Evolutionary conservation across 2,797 vertebrate species (phyloP).

Genomic region (Nyctalus aviator): DNA sequence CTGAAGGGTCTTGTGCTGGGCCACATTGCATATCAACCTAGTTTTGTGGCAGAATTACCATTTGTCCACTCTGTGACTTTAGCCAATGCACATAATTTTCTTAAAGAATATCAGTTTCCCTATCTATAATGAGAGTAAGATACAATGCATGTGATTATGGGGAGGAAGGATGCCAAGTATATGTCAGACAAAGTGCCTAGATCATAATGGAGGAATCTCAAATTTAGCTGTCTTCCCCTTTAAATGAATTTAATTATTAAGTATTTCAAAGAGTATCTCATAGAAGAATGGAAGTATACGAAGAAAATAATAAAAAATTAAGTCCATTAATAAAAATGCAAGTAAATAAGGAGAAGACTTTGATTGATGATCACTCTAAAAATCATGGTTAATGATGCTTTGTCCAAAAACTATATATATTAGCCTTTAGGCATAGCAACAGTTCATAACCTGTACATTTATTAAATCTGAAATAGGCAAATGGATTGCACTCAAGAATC

Average conservation of each 20-base stretch:
- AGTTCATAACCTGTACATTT: slow-evolving; percentile 63
- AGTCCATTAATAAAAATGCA: slow-evolving; percentile 45
- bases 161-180: neutral
- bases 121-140: neutral
- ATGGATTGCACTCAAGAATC: slow-evolving; percentile 65
- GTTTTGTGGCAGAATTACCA: slow-evolving; percentile 3
- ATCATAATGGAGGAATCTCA: neutral
- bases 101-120: neutral
- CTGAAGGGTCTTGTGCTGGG: neutral
- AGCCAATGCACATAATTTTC: neutral
- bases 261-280: slow-evolving; percentile 6
- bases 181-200: neutral
- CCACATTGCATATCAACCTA: neutral
- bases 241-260: slow-evolving; percentile 42
- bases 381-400: slow-evolving; percentile 65
- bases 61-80: neutral
- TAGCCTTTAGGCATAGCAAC: slow-evolving; percentile 48
- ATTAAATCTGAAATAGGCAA: slow-evolving; percentile 72
- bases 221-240: slow-evolving; percentile 13
- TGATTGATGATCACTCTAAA: slow-evolving; percentile 60
- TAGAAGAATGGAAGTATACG: slow-evolving; percentile 15
- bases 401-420: slow-evolving; percentile 45
- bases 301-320: slow-evolving; percentile 48
- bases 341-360: slow-evolving; percentile 61
- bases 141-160: neutral